Percentiles rank a stretch among this genome's conserved stretches.
These are phyloP conservation scores for Anorthoa munda DNA, from an alignment of 2,888 invertebrate genomes.

Conservation along the genomic window DNA sequence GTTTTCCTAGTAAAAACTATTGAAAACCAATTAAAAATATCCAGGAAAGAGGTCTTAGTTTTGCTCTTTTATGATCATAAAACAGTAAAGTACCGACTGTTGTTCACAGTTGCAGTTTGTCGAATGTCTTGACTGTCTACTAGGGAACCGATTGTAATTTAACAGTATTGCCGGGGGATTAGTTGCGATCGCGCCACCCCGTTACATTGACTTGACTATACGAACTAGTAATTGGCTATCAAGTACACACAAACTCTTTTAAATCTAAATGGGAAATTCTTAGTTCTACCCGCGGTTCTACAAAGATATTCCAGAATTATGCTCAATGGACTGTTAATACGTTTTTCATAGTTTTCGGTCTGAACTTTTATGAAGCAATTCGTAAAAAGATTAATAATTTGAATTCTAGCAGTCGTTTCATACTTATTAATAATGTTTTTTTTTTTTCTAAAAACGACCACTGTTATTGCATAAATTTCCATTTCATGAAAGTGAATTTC, in stretches of 20 bases:
- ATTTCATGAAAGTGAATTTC: neutral
- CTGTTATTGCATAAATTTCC: neutral
- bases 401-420: conserved; percentile 10
- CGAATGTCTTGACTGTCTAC: conserved; percentile 57
- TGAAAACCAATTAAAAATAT: conserved; percentile 45
- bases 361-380: conserved; percentile 12
- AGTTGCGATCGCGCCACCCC: conserved; percentile 30
- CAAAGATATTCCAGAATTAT: neutral
- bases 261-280: conserved; percentile 26
- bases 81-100: conserved; percentile 27
- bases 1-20: conserved; percentile 37
- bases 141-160: conserved; percentile 60
- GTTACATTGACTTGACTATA: conserved; percentile 31
- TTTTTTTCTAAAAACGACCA: neutral
- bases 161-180: conserved; percentile 51
- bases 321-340: neutral
- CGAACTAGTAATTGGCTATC: conserved; percentile 49
- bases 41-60: neutral
- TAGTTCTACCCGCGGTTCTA: neutral
- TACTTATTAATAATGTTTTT: conserved; percentile 2
- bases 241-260: conserved; percentile 26
- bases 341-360: conserved; percentile 19
- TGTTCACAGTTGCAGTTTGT: conserved; percentile 42
- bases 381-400: conserved; percentile 1
- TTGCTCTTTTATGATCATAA: conserved; percentile 6